Evolutionary conservation across 1,140 invertebrate species (phyloP).

Genomic region (Tetragonula clypearis): DNA sequence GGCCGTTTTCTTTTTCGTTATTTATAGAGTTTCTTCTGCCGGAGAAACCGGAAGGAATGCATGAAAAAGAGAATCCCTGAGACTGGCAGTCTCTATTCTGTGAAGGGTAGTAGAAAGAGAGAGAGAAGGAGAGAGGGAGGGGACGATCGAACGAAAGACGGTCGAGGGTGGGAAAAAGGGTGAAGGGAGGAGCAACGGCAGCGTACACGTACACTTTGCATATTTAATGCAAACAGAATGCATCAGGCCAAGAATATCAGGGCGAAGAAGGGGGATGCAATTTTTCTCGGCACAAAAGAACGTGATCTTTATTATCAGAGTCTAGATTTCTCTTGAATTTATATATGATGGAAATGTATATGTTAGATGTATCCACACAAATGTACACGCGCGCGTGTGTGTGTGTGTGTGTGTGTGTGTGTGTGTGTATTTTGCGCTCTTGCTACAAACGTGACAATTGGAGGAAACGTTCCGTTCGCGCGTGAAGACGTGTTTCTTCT

Average conservation of each 20-base stretch:
- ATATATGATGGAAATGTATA: not conserved
- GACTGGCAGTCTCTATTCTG: not conserved
- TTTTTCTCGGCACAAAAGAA: conserved; percentile 36
- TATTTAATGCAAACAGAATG: conserved; percentile 62
- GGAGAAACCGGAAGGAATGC: not conserved
- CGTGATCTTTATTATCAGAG: conserved; percentile 33
- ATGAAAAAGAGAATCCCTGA: not conserved
- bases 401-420: not conserved
- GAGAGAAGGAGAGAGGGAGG: not conserved
- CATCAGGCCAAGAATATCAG: conserved; percentile 54
- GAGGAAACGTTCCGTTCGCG: not conserved
- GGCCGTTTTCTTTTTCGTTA: conserved; percentile 4
- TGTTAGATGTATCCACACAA: too few species aligned
- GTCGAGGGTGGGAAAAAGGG: not conserved
- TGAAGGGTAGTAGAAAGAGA: not conserved
- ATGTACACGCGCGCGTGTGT: too few species aligned
- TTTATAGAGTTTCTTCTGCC: conserved; percentile 20
- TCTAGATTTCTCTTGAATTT: conserved; percentile 9
- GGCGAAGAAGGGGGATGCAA: conserved; percentile 27
- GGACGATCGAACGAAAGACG: conserved; percentile 1
- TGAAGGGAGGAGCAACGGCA: not conserved
- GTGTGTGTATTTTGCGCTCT: not conserved
- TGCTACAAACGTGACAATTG: not conserved
- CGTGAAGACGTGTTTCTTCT: not conserved
- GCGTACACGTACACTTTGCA: conserved; percentile 45